Base-by-base conservation (phyloP, 2,888 invertebrate species). In the Pristionchus arcanus region DNA sequence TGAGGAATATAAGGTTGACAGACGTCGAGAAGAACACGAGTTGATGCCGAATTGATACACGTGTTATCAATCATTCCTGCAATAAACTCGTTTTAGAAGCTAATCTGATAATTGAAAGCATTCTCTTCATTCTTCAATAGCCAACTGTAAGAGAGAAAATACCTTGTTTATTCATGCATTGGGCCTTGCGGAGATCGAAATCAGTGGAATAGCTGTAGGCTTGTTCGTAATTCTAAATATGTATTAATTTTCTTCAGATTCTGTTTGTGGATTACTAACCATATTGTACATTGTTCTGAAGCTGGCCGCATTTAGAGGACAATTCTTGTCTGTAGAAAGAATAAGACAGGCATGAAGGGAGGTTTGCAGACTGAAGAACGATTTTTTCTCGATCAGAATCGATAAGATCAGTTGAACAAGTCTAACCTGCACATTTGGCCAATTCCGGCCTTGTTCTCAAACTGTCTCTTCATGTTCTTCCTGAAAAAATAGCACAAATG, bases 241-340 rank as follows among this genome's bases (percentile, higher is more conserved):
- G 37, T 5, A 37, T n/a, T 28, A 9, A 71, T 21, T 11, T 68
- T 28, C 28, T 9, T 68, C 15, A 25, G 59, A 7, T 28, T 31
- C 21, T 68, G 21, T 11, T 34, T 42, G 66, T 2, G n/a, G 4
- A 53, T 4, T 25, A n/a, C 59, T 55, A 7, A 84, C 77, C 77
- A 77, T 77, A n/a, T 77, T 77, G 77, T n/a, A 77, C 77, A 77
- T 77, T 42, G 25, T 77, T 77, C 77, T 77, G 77, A 77, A 77
- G 42, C 42, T 42, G n/a, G 37, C 42, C 0, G 77, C 77, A 42
- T 77, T 77, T 19, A 77, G 21, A 25, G 77, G 77, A 42, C 77
- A 77, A 42, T 77, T 77, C 77, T 77, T 49, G 77, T 77, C 34
- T 0, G 42, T 25, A 42, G 31, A 15, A 25, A 4, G 77, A 42